Evolutionary conservation across 1,140 invertebrate species (phyloP), one percentile per base, ranked within the genome.

Genomic region (Calliopsis andreniformis): DNA sequence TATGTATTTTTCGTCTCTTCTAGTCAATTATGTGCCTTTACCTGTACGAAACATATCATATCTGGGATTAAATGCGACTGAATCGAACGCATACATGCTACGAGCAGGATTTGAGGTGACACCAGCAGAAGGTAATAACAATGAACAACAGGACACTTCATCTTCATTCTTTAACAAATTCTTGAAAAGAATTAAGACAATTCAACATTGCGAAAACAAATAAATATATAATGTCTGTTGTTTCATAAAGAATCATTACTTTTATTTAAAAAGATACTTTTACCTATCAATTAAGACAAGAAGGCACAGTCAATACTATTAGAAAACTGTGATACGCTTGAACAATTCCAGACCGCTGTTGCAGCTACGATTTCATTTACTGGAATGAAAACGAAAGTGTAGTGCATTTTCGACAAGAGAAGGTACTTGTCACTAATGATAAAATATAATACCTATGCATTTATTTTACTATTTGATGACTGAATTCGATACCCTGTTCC

Each of bases 311-410:
- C n/a, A n/a, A n/a, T n/a, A n/a, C n/a, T n/a, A 2, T 28, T 58
- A 35, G 20, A 16, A 55, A 3, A 53, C 10, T 23, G 1, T 32
- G 20, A 14, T 32, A 66, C 59, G 18, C 10, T 10, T 51, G 70
- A 3, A 69, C 43, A 77, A 69, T 30, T 87, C 87, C 62, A 90
- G 91, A 91, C 79, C 82, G 58, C 0, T 87, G 84, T 53, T 92
- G 91, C 61, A 84, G 67, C 42, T 91, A 92, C 76, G 64, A 91
- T 7, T 32, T 91, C 10, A 62, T 87, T 14, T 73, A 71, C 7
- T 89, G 79, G 79, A 20, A 32, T 2, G 77, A 73, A 1, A 69
- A 82, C 35, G 82, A 84, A 23, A 62, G 81, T n/a, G 76, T 88
- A 30, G 63, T 79, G 49, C 14, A 80, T 39, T 78, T 78, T 79